Conservation (phyloP, 2,888 invertebrate species). For the Phortica magna region DNA sequence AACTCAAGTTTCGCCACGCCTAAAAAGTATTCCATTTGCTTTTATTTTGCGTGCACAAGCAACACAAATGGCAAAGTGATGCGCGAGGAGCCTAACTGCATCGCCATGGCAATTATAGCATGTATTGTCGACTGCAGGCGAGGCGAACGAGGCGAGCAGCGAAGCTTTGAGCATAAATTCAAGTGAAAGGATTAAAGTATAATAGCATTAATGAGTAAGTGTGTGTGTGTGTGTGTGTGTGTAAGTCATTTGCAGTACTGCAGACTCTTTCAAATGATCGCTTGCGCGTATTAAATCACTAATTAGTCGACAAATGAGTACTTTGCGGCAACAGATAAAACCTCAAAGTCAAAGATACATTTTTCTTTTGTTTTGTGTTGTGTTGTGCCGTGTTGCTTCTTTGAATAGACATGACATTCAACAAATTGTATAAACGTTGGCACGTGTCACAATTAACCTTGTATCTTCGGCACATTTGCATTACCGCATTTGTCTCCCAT, state of each 20-base stretch:
- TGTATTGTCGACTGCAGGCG: background rate
- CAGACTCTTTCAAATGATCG: too few relatives aligned
- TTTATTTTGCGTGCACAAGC: background rate
- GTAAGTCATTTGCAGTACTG: background rate
- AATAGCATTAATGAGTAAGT: too few relatives aligned
- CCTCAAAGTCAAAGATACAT: constrained; percentile 36
- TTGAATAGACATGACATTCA: background rate
- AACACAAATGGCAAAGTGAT: background rate
- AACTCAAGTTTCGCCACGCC: background rate
- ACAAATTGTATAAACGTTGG: constrained; percentile 18
- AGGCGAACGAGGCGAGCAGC: background rate
- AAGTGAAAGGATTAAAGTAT: background rate
- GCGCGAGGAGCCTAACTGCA: background rate
- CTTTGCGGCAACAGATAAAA: constrained; percentile 27
- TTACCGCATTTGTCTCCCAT: background rate
- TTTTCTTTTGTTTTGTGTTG: constrained; percentile 12
- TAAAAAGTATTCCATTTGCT: background rate
- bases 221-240: background rate
- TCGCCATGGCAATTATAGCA: constrained; percentile 9
- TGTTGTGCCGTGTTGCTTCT: background rate
- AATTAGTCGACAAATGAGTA: background rate
- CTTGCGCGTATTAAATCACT: background rate
- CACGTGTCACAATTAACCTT: constrained; percentile 35
- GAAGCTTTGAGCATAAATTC: background rate
- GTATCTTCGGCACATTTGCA: background rate